Conservation (phyloP, 2,797 vertebrate genomes). For the Chromis chromis region DNA sequence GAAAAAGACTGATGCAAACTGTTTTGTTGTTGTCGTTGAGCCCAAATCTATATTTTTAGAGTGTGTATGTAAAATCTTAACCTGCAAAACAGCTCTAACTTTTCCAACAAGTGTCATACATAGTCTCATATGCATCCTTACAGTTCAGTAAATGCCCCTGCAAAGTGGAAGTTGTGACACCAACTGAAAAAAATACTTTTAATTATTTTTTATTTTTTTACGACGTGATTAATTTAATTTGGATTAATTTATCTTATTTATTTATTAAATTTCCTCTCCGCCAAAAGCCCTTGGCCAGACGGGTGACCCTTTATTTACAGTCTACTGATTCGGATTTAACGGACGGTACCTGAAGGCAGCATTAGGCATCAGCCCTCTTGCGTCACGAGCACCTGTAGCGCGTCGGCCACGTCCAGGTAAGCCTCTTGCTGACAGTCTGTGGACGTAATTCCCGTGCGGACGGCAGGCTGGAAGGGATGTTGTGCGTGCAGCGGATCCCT, state of each 20-base stretch:
- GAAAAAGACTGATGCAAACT: too few species aligned
- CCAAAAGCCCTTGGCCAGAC: not conserved
- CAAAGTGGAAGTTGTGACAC: too few species aligned
- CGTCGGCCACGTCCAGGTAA: constrained; percentile 49
- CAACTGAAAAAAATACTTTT: too few species aligned
- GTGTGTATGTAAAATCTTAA: too few species aligned
- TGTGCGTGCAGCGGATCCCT: constrained; percentile 15
- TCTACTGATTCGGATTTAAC: constrained; percentile 16
- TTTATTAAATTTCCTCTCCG: not conserved
- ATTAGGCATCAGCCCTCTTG: constrained; percentile 47
- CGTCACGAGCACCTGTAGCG: constrained; percentile 47
- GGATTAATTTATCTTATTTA: not conserved
- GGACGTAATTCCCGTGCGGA: constrained; percentile 26
- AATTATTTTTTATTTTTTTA: too few species aligned
- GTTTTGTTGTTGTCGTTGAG: too few species aligned
- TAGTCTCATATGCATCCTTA: too few species aligned
- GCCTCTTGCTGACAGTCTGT: constrained; percentile 43
- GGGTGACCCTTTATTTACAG: not conserved
- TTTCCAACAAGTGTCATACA: too few species aligned
- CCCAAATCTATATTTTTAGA: too few species aligned
- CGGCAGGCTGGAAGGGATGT: constrained; percentile 30
- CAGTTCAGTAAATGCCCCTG: too few species aligned
- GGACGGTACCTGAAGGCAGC: constrained; percentile 50
- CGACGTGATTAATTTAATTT: not conserved
- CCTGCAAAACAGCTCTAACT: too few species aligned